phyloP scores from a whole-genome alignment of 2,797 vertebrate genomes.

The Pelochelys cantorii region DNA sequence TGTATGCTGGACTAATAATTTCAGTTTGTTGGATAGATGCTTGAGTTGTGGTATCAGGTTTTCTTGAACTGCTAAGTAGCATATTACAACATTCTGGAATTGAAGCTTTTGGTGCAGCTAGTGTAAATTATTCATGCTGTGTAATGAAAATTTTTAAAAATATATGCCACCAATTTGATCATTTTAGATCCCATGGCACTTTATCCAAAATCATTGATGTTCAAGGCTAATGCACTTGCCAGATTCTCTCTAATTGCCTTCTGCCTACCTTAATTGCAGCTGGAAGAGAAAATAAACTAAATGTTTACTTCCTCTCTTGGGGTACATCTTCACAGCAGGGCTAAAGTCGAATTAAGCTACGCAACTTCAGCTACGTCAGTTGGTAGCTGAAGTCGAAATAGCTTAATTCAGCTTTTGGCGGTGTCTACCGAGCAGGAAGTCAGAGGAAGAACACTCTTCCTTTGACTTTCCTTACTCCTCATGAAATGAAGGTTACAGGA shows the following conservation, averaged over 20 bases:
- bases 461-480: too few species aligned
- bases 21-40: not conserved
- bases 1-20: accelerated
- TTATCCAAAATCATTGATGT: not conserved
- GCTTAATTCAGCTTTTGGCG: too few species aligned
- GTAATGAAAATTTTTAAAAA: not conserved
- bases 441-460: too few species aligned
- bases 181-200: accelerated
- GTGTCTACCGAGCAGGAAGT: too few species aligned
- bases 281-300: not conserved
- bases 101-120: not conserved
- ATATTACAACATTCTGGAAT: not conserved
- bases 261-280: not conserved
- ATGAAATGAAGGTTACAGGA: too few species aligned
- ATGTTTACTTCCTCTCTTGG: not conserved
- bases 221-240: not conserved
- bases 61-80: not conserved
- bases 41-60: not conserved
- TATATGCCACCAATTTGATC: not conserved
- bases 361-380: too few species aligned
- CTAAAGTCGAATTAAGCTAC: too few species aligned
- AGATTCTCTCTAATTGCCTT: slow-evolving; percentile 10
- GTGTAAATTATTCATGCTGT: not conserved
- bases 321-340: too few species aligned
- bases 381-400: too few species aligned